Conservation (phyloP, 2,797 vertebrate species). For the Champsocephalus gunnari region DNA sequence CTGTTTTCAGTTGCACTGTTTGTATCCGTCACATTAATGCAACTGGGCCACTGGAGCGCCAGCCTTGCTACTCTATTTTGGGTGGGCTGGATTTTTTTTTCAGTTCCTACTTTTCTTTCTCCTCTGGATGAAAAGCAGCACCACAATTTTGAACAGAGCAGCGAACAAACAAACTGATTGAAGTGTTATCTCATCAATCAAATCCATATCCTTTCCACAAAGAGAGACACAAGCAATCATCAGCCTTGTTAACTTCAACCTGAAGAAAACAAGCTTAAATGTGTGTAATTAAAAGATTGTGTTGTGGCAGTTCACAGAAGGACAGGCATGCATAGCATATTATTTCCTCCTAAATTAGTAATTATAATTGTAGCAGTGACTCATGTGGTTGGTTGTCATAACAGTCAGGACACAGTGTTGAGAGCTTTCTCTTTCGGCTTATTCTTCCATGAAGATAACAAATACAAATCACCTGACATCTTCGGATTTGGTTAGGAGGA, state of each 20-base stretch:
- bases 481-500: constrained; percentile 12
- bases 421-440: not conserved
- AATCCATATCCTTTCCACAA: not conserved
- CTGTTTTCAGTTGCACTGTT: constrained; percentile 21
- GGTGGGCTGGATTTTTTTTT: constrained; percentile 31
- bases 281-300: not conserved
- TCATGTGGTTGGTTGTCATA: not conserved
- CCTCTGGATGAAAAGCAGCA: constrained; percentile 22
- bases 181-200: not conserved
- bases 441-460: not conserved
- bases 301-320: not conserved
- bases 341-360: constrained; percentile 1
- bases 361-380: not conserved
- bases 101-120: constrained; percentile 24
- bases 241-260: not conserved
- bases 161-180: not conserved
- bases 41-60: constrained; percentile 57
- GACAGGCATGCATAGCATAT: not conserved
- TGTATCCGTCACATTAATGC: constrained; percentile 49
- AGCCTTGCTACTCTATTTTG: constrained; percentile 52
- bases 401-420: not conserved
- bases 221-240: constrained; percentile 3
- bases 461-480: not conserved
- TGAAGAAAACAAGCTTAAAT: constrained; percentile 7
- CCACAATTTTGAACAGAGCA: not conserved